A percentile compares a stretch with the other conserved stretches of the same genome.
Evolutionary conservation across 2,113 vertebrate species (phyloP).

Genomic region (Dicerorhinus sumatrensis): DNA sequence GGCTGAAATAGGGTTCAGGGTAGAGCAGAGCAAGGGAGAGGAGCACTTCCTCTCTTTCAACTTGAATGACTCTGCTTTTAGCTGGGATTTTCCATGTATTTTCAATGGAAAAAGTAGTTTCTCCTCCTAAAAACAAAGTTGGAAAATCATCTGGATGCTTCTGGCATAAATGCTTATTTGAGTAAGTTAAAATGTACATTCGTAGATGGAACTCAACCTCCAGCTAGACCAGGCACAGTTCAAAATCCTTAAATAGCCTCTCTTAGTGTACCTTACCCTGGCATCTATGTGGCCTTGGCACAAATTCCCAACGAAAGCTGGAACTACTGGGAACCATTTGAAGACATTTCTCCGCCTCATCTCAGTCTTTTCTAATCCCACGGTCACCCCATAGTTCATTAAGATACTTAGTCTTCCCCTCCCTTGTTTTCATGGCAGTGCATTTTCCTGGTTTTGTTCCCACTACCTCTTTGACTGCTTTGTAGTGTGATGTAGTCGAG

Average conservation of each 20-base stretch:
- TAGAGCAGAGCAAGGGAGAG: not conserved
- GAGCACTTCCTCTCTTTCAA: not conserved
- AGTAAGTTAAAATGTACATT: slow-evolving; percentile 20
- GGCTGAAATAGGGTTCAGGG: not conserved
- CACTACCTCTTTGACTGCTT: not conserved
- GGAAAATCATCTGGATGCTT: not conserved
- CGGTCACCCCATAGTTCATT: not conserved
- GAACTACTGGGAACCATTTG: not conserved
- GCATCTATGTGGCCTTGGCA: not conserved
- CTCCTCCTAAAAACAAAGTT: not conserved
- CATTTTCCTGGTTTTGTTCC: not conserved
- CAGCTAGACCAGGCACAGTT: not conserved
- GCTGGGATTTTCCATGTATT: not conserved
- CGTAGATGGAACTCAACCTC: not conserved
- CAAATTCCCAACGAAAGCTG: not conserved
- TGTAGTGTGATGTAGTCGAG: not conserved
- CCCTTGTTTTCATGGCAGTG: not conserved
- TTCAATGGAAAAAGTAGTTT: not conserved
- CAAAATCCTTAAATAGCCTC: not conserved
- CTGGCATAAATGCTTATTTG: not conserved
- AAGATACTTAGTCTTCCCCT: not conserved
- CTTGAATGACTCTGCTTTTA: not conserved
- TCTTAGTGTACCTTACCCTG: not conserved
- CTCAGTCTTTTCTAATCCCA: not conserved
- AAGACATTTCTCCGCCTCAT: slow-evolving; percentile 12